phyloP scores from a whole-genome alignment of 2,888 invertebrate species.

The Melolontha melolontha region DNA sequence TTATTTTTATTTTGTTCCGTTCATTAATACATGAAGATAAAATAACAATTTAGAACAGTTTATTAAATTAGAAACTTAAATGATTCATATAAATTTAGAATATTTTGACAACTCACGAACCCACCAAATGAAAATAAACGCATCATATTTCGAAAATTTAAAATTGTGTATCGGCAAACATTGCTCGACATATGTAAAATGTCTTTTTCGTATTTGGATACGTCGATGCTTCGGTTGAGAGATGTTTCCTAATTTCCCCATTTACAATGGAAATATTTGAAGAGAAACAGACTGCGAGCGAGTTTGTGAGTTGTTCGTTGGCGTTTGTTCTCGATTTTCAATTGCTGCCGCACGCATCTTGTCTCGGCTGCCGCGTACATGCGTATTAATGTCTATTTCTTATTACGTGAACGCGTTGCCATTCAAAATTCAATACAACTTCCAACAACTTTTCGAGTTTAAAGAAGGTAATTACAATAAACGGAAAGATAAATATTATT shows the following conservation, averaged over 20 bases:
- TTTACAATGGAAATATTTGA: conserved; percentile 28
- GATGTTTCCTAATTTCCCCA: conserved; percentile 31
- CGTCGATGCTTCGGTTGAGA: conserved; percentile 15
- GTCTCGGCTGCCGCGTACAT: neutral
- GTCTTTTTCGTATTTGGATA: conserved; percentile 25
- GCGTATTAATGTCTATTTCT: too few relatives aligned
- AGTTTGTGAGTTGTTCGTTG: neutral
- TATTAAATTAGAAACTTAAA: too few relatives aligned
- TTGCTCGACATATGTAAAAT: conserved; percentile 31
- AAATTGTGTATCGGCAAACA: too few relatives aligned
- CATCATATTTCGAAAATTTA: too few relatives aligned
- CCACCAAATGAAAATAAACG: too few relatives aligned
- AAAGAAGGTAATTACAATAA: conserved; percentile 33
- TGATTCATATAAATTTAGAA: too few relatives aligned
- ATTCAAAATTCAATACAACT: conserved; percentile 19
- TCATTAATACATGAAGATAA: too few relatives aligned
- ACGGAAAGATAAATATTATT: conserved; percentile 30
- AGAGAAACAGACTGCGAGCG: conserved; percentile 24
- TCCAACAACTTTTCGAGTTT: conserved; percentile 1
- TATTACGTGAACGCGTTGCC: conserved; percentile 3
- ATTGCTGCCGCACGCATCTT: neutral
- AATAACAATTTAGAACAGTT: too few relatives aligned
- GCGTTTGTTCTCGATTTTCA: neutral
- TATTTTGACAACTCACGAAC: too few relatives aligned
- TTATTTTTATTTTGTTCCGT: too few relatives aligned